phyloP scores from a whole-genome alignment of 2,797 vertebrate species.

The Poeciliopsis presidionis region DNA sequence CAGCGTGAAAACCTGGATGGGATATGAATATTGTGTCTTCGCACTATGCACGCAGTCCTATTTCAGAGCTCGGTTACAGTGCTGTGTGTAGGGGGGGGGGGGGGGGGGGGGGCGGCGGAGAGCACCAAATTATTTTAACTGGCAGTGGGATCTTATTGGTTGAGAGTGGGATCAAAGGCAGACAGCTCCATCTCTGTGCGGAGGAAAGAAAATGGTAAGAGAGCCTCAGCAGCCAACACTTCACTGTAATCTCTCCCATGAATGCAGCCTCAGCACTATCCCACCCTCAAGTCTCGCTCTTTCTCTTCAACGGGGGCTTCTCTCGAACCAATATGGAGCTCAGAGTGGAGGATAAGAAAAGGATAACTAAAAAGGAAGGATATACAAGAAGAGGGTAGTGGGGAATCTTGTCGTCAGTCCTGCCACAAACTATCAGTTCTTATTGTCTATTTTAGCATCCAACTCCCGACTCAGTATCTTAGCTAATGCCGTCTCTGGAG shows the following conservation, averaged over 20 bases:
- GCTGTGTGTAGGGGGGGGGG: conserved; percentile 14
- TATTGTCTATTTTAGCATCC: conserved; percentile 13
- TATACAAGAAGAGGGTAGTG: not conserved
- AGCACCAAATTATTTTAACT: conserved; percentile 62
- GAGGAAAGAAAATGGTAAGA: conserved; percentile 67
- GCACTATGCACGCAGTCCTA: conserved; percentile 29
- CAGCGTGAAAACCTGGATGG: conserved; percentile 22
- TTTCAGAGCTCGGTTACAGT: conserved; percentile 41
- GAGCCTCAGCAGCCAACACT: conserved; percentile 64
- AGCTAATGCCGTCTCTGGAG: conserved; percentile 45
- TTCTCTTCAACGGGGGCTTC: conserved; percentile 45
- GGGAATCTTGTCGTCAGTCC: conserved; percentile 15
- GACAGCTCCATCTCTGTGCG: conserved; percentile 54
- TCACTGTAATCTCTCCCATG: conserved; percentile 70
- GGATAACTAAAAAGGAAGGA: conserved; percentile 42
- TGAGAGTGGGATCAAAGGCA: conserved; percentile 70
- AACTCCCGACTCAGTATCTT: conserved; percentile 51
- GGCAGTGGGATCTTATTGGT: conserved; percentile 59
- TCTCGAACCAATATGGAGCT: conserved; percentile 59
- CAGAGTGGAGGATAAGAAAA: conserved; percentile 36
- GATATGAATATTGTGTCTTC: conserved; percentile 34
- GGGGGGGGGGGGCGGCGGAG: conserved; percentile 14
- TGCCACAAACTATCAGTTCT: conserved; percentile 5
- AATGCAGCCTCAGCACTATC: conserved; percentile 79
- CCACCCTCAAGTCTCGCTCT: conserved; percentile 66